Evolutionary conservation across 1,140 invertebrate genomes (phyloP), one percentile per base, ranked within the genome.

Genomic region (Lepidurus apus): DNA sequence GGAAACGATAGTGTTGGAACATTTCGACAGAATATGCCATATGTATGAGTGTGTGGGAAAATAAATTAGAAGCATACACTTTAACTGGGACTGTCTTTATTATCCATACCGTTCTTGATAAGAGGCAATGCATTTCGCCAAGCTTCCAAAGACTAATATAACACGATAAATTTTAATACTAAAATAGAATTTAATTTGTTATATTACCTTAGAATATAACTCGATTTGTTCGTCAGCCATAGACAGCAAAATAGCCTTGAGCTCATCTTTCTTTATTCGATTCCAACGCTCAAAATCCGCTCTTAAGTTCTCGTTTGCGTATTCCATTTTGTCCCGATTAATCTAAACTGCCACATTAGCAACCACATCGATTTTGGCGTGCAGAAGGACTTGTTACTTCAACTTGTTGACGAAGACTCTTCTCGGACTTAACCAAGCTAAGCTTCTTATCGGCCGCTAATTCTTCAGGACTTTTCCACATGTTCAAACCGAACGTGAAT

Each of bases 251-350:
- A 92, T 88, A 79, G 88, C 88, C 82, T 91, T 92, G 42, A 93
- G 83, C 83, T 91, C 91, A 13, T 86, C 84, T 80, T 89, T 88
- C 83, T 92, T 93, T 79, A 91, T 91, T 21, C 86, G 83, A 80
- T 91, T 89, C 92, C 92, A 93, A 77, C 91, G 85, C 73, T 91
- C 89, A 78, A 92, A 84, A 83, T 93, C 92, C 44, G 91, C 90
- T 74, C 90, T 86, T 7, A 93, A 84, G 83, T 91, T 89, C 83
- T 91, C 90, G 83, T 92, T 92, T 0, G 91, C 90, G 82, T 90
- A 91, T 83, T 91, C 91, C 44, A 91, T 84, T 79, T 88, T 89
- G 84, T 93, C 91, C 81, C 90, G 89, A 80, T 83, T 82, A 77
- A 78, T 81, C 83, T 85, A 74, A 74, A 79, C 80, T 65, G 80